These are phyloP conservation scores for Peribatodes rhomboidaria DNA, from an alignment of 2,888 invertebrate genomes.

Conservation along the genomic window DNA sequence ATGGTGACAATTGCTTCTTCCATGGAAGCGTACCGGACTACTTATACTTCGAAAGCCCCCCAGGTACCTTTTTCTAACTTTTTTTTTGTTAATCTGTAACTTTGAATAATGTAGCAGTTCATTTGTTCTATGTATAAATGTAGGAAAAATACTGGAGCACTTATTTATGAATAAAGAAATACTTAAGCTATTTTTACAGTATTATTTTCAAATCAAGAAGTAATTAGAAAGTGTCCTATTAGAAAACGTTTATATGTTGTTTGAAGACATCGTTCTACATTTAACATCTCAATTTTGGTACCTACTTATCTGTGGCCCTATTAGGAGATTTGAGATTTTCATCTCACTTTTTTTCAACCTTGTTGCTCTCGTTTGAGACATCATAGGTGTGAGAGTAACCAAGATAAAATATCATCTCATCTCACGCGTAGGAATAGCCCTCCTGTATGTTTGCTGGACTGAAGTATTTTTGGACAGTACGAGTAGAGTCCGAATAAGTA, in stretches of 20 bases:
- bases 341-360: too few relatives aligned
- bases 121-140: too few relatives aligned
- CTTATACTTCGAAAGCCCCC: constrained; percentile 96
- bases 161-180: not conserved
- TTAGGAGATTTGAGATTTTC: too few relatives aligned
- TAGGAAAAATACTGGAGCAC: not conserved
- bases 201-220: constrained; percentile 1
- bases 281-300: not conserved
- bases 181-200: not conserved
- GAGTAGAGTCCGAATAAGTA: not conserved
- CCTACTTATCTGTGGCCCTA: too few relatives aligned
- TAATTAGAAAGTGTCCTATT: constrained; percentile 6
- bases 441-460: not conserved
- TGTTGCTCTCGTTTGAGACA: too few relatives aligned
- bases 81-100: not conserved
- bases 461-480: not conserved
- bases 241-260: constrained; percentile 4
- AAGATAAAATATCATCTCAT: too few relatives aligned
- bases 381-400: too few relatives aligned
- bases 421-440: too few relatives aligned
- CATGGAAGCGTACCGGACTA: constrained; percentile 95
- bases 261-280: not conserved
- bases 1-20: constrained; percentile 95
- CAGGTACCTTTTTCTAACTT: constrained; percentile 65
- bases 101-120: not conserved